Conservation (phyloP, 2,113 vertebrate genomes). For the Hippopotamus amphibius region DNA sequence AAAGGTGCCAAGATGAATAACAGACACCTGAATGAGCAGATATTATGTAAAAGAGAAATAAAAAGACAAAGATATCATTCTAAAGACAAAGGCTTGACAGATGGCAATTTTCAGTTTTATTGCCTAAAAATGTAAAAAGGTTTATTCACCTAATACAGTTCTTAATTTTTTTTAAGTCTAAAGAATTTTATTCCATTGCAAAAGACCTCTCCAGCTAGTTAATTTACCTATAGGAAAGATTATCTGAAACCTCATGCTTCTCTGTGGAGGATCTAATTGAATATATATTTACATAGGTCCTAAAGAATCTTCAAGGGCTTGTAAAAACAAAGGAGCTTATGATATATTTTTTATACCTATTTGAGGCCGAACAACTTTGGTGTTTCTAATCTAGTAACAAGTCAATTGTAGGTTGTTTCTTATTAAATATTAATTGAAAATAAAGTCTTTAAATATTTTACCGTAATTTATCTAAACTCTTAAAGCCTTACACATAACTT, state of each 20-base stretch:
- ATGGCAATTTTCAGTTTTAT: conserved; percentile 32
- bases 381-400: conserved; percentile 12
- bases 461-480: conserved; percentile 19
- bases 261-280: background rate
- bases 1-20: background rate
- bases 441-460: background rate
- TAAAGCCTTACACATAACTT: background rate
- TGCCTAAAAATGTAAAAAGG: background rate
- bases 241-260: background rate
- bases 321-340: background rate
- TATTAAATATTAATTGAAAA: conserved; percentile 51
- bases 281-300: background rate
- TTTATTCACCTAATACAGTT: background rate
- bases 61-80: background rate
- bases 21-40: background rate
- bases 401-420: background rate
- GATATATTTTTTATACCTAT: background rate
- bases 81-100: conserved; percentile 36
- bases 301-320: background rate
- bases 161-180: conserved; percentile 35
- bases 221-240: conserved; percentile 36
- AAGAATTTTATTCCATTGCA: conserved; percentile 22
- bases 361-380: conserved; percentile 13
- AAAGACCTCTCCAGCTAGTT: conserved; percentile 23
- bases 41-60: conserved; percentile 33